phyloP scores from a whole-genome alignment of 2,888 invertebrate genomes.

The Hesperia comma region DNA sequence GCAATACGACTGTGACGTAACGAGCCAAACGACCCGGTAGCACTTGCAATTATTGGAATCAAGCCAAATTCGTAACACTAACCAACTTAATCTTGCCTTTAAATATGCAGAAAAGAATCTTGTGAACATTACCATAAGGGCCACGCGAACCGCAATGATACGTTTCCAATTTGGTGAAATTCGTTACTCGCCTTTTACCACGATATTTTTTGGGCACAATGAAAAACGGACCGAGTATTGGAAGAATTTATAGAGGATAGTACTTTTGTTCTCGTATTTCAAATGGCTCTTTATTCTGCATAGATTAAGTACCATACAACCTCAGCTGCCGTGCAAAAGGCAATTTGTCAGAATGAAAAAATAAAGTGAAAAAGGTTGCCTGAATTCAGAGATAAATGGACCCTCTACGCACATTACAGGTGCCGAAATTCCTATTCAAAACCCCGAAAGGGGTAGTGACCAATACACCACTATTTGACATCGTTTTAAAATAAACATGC shows the following conservation, averaged over 20 bases:
- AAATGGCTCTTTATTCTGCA: not conserved
- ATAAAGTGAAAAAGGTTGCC: no score
- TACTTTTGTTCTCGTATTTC: not conserved
- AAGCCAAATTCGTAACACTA: conserved; percentile 45
- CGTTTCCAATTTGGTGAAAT: conserved; percentile 18
- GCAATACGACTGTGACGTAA: conserved; percentile 44
- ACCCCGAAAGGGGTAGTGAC: no score
- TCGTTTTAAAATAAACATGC: not conserved
- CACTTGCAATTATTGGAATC: conserved; percentile 45
- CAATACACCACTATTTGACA: no score
- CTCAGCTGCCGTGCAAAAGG: not conserved
- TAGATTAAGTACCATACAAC: not conserved
- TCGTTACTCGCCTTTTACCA: conserved; percentile 15
- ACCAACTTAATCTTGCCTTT: conserved; percentile 11
- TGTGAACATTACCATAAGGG: conserved; percentile 2
- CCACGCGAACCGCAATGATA: not conserved
- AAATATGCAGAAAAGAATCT: conserved; percentile 12
- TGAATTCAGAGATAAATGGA: no score
- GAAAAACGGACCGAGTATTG: conserved; percentile 7
- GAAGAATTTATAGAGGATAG: conserved; percentile 3
- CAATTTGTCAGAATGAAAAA: not conserved
- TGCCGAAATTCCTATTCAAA: no score
- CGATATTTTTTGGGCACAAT: conserved; percentile 24
- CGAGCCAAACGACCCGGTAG: conserved; percentile 60
- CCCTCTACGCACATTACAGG: no score